phyloP scores from a whole-genome alignment of 1,140 invertebrate species.

The Tetranychus urticae region DNA sequence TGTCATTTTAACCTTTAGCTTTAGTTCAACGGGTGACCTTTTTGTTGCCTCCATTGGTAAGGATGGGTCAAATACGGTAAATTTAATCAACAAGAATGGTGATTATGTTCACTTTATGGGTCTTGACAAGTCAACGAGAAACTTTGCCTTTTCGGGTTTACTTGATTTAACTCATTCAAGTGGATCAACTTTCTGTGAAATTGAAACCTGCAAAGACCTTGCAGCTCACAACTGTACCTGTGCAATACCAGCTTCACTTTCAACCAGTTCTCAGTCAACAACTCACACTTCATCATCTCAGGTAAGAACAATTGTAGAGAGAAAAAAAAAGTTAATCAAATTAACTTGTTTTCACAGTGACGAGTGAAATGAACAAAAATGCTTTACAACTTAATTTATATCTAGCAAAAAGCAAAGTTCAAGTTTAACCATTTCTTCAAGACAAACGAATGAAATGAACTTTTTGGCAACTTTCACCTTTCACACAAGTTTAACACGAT shows the following conservation, averaged over 20 bases:
- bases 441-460: too few species aligned
- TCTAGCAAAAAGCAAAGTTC: too few species aligned
- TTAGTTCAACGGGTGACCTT: conserved; percentile 75
- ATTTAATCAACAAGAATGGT: conserved; percentile 73
- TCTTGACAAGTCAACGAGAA: conserved; percentile 16
- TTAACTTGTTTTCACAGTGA: too few species aligned
- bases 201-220: conserved; percentile 8
- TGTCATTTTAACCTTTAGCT: conserved; percentile 36
- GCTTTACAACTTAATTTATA: too few species aligned
- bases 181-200: conserved; percentile 1
- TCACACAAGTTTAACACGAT: too few species aligned
- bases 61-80: conserved; percentile 68
- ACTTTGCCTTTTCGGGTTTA: neutral
- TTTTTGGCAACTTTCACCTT: too few species aligned
- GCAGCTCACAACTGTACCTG: conserved; percentile 11
- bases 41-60: conserved; percentile 86
- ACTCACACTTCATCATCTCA: neutral
- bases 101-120: conserved; percentile 75
- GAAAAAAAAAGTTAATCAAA: too few species aligned
- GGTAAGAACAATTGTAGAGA: neutral
- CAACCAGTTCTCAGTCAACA: neutral
- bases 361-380: too few species aligned
- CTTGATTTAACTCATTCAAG: neutral
- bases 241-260: neutral
- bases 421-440: too few species aligned